A percentile compares a stretch with the other conserved stretches of the same genome.
These are phyloP conservation scores for Lacerta viridis DNA, from an alignment of 2,797 vertebrate species.

Conservation along the genomic window DNA sequence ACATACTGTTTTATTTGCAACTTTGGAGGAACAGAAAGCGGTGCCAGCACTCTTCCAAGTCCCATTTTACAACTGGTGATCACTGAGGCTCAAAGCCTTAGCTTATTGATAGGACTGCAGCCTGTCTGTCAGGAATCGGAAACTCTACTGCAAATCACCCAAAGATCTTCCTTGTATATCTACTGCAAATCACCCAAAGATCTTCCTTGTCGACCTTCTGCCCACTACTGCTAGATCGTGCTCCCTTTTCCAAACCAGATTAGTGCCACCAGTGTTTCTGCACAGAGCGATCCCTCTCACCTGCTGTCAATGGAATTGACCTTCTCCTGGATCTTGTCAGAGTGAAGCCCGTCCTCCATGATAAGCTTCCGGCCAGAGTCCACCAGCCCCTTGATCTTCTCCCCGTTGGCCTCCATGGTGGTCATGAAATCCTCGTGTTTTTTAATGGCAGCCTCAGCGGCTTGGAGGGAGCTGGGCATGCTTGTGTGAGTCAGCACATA, in stretches of 20 bases:
- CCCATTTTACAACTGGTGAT: too few relatives aligned
- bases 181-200: too few relatives aligned
- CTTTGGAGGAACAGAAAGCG: too few relatives aligned
- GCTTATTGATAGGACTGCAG: too few relatives aligned
- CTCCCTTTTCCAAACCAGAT: not conserved
- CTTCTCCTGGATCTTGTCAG: constrained; percentile 93
- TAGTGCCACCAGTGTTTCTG: rapidly evolving
- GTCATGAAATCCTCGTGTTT: constrained; percentile 95
- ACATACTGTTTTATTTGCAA: too few relatives aligned
- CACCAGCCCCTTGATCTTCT: constrained; percentile 89
- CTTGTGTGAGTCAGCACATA: constrained; percentile 93
- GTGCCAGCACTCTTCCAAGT: too few relatives aligned
- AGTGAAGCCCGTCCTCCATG: constrained; percentile 86
- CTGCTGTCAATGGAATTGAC: constrained; percentile 93
- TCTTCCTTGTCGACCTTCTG: not conserved
- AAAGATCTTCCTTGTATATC: not conserved
- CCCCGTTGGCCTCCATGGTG: constrained; percentile 93
- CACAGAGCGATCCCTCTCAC: constrained; percentile 68
- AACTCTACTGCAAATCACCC: too few relatives aligned
- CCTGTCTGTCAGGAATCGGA: too few relatives aligned
- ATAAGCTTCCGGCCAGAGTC: constrained; percentile 90
- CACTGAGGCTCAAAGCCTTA: too few relatives aligned
- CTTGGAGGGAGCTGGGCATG: constrained; percentile 91
- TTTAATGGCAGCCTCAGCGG: constrained; percentile 91
- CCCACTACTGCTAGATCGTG: not conserved